Percentiles rank a stretch among this genome's conserved stretches.
Conservation (phyloP, 2,797 vertebrate species). For the Synanceia verrucosa region DNA sequence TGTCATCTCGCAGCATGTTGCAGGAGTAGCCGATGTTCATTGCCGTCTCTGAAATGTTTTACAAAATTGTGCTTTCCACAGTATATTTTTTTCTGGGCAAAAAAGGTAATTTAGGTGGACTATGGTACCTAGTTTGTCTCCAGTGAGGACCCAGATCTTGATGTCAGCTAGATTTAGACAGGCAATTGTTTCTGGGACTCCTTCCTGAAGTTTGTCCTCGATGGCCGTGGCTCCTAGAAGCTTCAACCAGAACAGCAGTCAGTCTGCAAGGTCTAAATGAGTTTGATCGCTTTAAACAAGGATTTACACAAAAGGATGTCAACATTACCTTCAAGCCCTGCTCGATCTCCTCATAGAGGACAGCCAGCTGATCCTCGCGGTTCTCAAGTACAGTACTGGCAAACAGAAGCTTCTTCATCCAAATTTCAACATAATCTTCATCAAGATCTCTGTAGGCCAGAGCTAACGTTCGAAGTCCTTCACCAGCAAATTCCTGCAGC, state of each 20-base stretch:
- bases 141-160: constrained; percentile 92
- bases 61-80: constrained; percentile 5
- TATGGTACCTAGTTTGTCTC: constrained; percentile 88
- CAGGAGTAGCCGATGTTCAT: constrained; percentile 90
- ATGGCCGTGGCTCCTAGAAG: constrained; percentile 90
- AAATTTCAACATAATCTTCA: constrained; percentile 84
- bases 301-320: not conserved
- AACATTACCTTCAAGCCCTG: constrained; percentile 70
- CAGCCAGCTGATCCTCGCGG: constrained; percentile 80
- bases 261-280: constrained; percentile 25
- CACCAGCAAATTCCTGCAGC: constrained; percentile 89
- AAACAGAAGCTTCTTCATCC: constrained; percentile 84
- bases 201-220: constrained; percentile 92
- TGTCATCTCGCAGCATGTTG: constrained; percentile 87
- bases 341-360: constrained; percentile 88
- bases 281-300: not conserved
- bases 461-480: constrained; percentile 89
- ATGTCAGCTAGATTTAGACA: constrained; percentile 86
- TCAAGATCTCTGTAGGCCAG: constrained; percentile 88
- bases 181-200: constrained; percentile 86
- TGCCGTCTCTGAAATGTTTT: constrained; percentile 84
- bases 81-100: not conserved
- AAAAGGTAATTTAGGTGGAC: not conserved
- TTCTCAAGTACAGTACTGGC: constrained; percentile 78
- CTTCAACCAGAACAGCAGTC: constrained; percentile 66